These are phyloP conservation scores for Diphyllodes magnificus DNA, from an alignment of 2,113 vertebrate species.

Conservation along the genomic window DNA sequence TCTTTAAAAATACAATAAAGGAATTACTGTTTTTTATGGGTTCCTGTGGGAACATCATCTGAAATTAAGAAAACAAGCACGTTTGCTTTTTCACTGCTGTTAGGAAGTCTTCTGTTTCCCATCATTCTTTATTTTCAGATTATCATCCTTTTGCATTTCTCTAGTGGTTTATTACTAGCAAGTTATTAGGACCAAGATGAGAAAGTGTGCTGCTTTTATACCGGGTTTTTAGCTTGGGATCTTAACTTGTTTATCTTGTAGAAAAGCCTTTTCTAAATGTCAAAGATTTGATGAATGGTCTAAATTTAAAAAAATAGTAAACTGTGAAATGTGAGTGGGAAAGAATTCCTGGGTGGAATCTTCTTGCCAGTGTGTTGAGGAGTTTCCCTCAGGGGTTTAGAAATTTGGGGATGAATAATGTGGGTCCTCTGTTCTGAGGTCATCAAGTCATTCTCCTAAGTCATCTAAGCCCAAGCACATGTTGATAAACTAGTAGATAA, in stretches of 20 bases:
- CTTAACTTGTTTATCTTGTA: neutral
- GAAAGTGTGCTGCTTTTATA: neutral
- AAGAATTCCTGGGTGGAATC: neutral
- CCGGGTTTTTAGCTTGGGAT: neutral
- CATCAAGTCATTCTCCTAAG: neutral
- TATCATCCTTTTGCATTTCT: neutral
- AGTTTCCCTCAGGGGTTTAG: neutral
- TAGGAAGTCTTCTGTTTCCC: neutral
- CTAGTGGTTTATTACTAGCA: neutral
- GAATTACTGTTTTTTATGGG: neutral
- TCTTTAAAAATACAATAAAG: neutral
- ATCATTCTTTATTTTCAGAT: neutral
- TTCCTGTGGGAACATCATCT: neutral
- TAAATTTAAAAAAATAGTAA: neutral
- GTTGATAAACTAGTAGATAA: neutral
- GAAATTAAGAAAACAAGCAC: neutral
- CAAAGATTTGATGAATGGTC: neutral
- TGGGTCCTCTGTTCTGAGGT: neutral
- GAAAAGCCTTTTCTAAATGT: neutral
- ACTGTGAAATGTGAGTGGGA: neutral
- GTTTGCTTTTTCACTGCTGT: neutral
- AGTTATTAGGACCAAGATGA: neutral
- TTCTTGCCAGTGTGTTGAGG: neutral
- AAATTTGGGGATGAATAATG: neutral
- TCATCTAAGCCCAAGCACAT: neutral